These are phyloP conservation scores for Odocoileus hemionus DNA, from an alignment of 2,113 vertebrate genomes.

Conservation along the genomic window DNA sequence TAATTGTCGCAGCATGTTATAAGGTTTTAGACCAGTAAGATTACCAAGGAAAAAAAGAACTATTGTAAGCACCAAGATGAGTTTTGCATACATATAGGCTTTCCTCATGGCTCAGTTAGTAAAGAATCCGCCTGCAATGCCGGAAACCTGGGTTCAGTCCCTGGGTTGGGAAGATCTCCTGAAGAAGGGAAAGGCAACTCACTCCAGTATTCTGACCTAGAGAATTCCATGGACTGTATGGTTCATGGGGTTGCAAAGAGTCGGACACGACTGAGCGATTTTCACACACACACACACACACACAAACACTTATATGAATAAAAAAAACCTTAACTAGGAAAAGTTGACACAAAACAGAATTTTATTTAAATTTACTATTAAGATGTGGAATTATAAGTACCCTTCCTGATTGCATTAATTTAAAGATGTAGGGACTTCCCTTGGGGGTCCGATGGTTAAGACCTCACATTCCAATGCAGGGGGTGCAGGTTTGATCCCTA, in stretches of 20 bases:
- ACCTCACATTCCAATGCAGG: neutral
- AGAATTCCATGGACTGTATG: neutral
- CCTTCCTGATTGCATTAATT: neutral
- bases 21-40: neutral
- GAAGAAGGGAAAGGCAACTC: neutral
- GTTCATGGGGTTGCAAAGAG: neutral
- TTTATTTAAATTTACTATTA: neutral
- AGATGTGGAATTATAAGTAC: neutral
- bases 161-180: neutral
- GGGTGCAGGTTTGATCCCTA: neutral
- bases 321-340: neutral
- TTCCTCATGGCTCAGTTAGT: neutral
- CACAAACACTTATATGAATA: neutral
- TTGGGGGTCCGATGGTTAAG: neutral
- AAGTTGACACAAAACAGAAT: neutral
- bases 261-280: fast-evolving
- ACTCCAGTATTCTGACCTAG: neutral
- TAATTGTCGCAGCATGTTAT: neutral
- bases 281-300: neutral
- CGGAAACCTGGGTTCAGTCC: neutral
- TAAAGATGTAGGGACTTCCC: neutral
- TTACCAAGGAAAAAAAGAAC: neutral
- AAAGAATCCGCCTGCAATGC: neutral
- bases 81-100: neutral
- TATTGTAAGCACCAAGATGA: neutral